Base-by-base conservation (phyloP, 2,888 invertebrate genomes). In the Scelioninae gen. 1 region DNA sequence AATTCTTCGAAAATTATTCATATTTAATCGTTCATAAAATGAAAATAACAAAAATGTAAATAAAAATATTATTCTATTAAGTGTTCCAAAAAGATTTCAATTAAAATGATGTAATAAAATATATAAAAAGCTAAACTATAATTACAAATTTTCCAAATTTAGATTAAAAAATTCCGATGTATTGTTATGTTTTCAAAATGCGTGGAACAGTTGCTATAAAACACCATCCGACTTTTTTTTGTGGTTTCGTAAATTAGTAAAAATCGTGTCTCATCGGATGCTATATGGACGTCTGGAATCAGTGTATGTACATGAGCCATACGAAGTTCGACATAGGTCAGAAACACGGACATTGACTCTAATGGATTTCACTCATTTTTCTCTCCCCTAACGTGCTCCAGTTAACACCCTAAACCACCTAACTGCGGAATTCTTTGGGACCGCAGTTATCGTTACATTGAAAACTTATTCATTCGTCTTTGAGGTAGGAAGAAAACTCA, bases 331-430 rank as follows among this genome's bases (percentile, higher is more conserved):
- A 88, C 88, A 83, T 85, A 89, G 90, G 89, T 91, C 88, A 88
- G 86, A 89, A 85, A 79, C 87, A 86, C 78, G 85, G 85, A 86
- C 87, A 72, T 72, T 83, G 88, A 89, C 88, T 88, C 90, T 90
- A 90, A 90, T 91, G 92, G 92, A 92, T 92, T 92, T 92, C 91
- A 90, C 92, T 92, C 92, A 92, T 92, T 92, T 92, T 92, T 92
- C 92, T 92, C 91, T 90, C 90, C 88, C 88, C 85, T 87, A 87
- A n/a, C n/a, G 87, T 86, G 87, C 85, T 87, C 85, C 85, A 81
- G 71, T 62, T 87, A 85, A 88, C 89, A 87, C 86, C 87, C 87
- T 85, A 86, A 86, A 87, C 85, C 79, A 69, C 62, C 86, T 85
- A 85, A 58, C 72, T 68, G 76, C 62, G 69, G 68, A 80, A 82